A percentile compares a stretch with the other conserved stretches of the same genome.
These are phyloP conservation scores for Polypedilum pembai DNA, from an alignment of 1,140 invertebrate species.

Conservation along the genomic window DNA sequence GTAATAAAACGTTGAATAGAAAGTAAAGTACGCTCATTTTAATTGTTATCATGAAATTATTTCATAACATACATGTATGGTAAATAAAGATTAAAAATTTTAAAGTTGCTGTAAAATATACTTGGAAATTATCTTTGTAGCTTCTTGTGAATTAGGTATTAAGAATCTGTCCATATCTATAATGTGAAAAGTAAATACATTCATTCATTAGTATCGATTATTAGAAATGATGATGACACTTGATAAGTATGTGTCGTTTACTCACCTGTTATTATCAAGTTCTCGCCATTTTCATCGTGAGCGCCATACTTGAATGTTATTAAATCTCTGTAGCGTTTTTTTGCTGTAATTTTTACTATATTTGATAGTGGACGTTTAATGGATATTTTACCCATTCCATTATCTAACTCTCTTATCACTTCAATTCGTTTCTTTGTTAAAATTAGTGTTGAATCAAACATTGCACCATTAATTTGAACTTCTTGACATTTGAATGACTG, in stretches of 20 bases:
- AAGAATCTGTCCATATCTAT: constrained; percentile 86
- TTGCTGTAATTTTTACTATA: constrained; percentile 93
- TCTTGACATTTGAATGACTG: constrained; percentile 86
- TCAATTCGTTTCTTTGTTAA: constrained; percentile 84
- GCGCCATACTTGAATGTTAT: constrained; percentile 93
- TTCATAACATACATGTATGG: too few relatives aligned
- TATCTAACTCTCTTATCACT: constrained; percentile 72
- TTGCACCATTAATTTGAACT: constrained; percentile 77
- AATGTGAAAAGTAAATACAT: constrained; percentile 37
- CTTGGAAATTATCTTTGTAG: constrained; percentile 58
- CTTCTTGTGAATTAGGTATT: constrained; percentile 84
- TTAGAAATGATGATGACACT: background rate
- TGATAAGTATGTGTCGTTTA: background rate
- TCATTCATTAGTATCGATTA: constrained; percentile 30
- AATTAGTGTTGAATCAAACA: constrained; percentile 74
- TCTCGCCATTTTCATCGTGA: constrained; percentile 55
- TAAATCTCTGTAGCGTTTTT: constrained; percentile 84
- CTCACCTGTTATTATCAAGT: constrained; percentile 51
- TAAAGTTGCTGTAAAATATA: constrained; percentile 44
- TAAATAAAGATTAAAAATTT: background rate
- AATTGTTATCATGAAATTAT: too few relatives aligned
- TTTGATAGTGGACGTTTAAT: constrained; percentile 76
- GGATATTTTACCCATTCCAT: constrained; percentile 71
- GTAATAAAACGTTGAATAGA: too few relatives aligned
- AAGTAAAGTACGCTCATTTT: too few relatives aligned